These are phyloP conservation scores for Meriones unguiculatus DNA, from an alignment of 2,113 vertebrate species.

Conservation along the genomic window DNA sequence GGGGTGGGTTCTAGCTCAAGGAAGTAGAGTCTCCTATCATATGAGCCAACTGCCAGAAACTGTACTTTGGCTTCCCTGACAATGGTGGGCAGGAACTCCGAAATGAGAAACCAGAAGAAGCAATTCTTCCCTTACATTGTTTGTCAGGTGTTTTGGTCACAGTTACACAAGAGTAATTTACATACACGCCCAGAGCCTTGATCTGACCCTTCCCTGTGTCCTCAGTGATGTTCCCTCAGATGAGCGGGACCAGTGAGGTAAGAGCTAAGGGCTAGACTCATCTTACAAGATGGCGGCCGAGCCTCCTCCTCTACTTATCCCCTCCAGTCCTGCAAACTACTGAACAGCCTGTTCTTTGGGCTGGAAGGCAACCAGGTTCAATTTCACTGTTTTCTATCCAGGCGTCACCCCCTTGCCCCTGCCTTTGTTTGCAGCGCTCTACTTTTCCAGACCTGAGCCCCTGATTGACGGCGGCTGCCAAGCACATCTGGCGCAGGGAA, in stretches of 20 bases:
- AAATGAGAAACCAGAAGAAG: background rate
- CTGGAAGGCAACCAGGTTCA: slow-evolving; percentile 21
- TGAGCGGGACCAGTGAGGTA: background rate
- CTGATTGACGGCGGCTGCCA: slow-evolving; percentile 61
- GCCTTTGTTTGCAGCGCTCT: slow-evolving; percentile 53
- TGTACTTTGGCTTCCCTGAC: background rate
- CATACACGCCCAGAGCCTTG: background rate
- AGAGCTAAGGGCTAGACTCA: rapidly evolving
- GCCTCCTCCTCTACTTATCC: background rate
- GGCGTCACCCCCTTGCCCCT: slow-evolving; percentile 54
- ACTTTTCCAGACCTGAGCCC: slow-evolving; percentile 44
- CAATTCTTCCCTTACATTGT: background rate
- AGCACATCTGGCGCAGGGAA: slow-evolving; percentile 33
- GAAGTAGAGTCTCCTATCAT: background rate
- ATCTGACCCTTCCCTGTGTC: too few relatives aligned
- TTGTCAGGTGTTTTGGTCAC: background rate
- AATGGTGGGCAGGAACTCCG: background rate
- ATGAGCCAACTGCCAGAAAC: background rate
- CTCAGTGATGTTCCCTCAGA: background rate
- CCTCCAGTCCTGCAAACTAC: background rate
- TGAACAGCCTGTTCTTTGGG: slow-evolving; percentile 58
- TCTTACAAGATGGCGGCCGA: background rate
- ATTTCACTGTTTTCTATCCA: slow-evolving; percentile 56
- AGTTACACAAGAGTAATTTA: background rate
- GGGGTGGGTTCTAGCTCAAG: background rate